phyloP scores from a whole-genome alignment of 2,797 vertebrate genomes.

The Aphelocoma californica region DNA sequence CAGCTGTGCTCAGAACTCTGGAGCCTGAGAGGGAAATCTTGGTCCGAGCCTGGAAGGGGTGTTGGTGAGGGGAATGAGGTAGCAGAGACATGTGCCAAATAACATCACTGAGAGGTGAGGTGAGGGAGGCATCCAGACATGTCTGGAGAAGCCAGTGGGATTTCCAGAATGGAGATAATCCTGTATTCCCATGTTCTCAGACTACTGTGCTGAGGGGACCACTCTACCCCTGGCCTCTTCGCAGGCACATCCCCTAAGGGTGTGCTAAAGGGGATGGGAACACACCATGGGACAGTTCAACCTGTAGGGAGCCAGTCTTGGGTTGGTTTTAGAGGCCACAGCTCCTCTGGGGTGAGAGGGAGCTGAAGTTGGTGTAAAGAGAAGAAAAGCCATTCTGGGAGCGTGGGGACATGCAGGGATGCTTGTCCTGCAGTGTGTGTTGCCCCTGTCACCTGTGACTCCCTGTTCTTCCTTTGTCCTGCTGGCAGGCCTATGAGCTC shows the following conservation, averaged over 20 bases:
- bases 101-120: neutral
- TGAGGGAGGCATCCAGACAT: neutral
- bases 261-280: neutral
- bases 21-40: neutral
- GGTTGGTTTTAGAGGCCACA: neutral
- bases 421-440: accelerated
- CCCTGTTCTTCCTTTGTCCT: slow-evolving; percentile 3
- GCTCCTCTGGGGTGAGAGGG: neutral
- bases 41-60: accelerated
- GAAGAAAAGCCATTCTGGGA: neutral
- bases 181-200: accelerated
- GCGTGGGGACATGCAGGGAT: accelerated
- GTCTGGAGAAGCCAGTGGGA: neutral
- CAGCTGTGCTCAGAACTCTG: neutral
- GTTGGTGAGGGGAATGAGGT: neutral
- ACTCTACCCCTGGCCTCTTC: neutral
- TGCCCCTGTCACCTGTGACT: neutral
- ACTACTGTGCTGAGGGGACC: neutral
- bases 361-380: neutral
- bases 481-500: slow-evolving; percentile 91
- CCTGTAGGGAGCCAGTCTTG: neutral
- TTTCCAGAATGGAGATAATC: neutral
- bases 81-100: neutral
- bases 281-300: neutral
- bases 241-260: neutral